Evolutionary conservation across 1,140 invertebrate genomes (phyloP), one percentile per base, ranked within the genome.

Genomic region (Choristoneura fumiferana): DNA sequence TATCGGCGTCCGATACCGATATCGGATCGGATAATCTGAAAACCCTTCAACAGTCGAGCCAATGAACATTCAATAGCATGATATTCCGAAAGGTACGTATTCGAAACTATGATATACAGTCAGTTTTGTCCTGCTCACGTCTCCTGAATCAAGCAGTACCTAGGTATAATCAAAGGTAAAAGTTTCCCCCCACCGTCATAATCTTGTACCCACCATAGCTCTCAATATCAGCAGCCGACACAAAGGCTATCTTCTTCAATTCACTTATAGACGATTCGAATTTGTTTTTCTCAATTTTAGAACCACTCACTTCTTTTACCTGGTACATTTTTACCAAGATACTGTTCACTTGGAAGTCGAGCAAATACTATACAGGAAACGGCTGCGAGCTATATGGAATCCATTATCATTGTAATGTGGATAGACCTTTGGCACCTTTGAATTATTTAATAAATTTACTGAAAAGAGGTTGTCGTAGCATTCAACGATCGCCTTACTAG

Each of bases 211-310:
- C 58, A 87, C 84, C 76, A 74, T 78, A 87, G 34, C 72, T 80
- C 9, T 76, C 63, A 14, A 86, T 75, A 40, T 88, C 83, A 43
- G 71, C 63, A 0, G 68, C 72, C 4, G 81, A 72, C 5, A 86
- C 71, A 56, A 83, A 88, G 1, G 71, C 72, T 40, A 81, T 88
- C 58, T 76, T 81, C 45, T 82, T 86, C 18, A 88, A 35, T 55
- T 85, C 85, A 73, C 76, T 79, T 4, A 88, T 84, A 0, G 85
- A 84, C 2, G 74, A 63, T 53, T 85, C 83, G 53, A 88, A 88
- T 58, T 79, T 86, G 49, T 80, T 85, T 35, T 77, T 85, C 35
- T 84, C 76, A 14, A 69, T 66, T 55, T 71, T 77, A 1, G 68
- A 40, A 10, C 39, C 29, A 18, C 18, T 58, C 3, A 60, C 52